Evolutionary conservation across 2,797 vertebrate species (phyloP), one percentile per base, ranked within the genome.

Genomic region (Pteropus rufus): DNA sequence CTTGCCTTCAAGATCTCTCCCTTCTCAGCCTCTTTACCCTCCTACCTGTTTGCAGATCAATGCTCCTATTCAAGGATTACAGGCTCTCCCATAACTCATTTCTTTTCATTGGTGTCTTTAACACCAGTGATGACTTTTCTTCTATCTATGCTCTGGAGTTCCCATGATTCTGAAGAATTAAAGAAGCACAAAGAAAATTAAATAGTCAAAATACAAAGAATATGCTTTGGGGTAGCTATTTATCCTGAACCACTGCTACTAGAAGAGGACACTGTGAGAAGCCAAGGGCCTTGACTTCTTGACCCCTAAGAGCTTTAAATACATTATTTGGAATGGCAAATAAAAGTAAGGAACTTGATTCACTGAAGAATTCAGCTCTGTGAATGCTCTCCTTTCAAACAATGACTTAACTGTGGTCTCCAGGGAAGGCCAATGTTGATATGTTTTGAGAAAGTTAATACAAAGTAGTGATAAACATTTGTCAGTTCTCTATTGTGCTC

Each of bases 381-480:
- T 79, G 72, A 85, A 67, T 69, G 39, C 49, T 92, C n/a, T 56
- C 84, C 29, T 94, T 94, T 95, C 82, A 94, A 93, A 19, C 69
- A 92, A 73, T 34, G 36, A 31, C 72, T 95, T 91, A 19, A 76
- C 64, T 89, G 65, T 58, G 87, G 65, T 91, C 81, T 95, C 73
- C 84, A 94, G 90, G 49, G 39, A 92, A 93, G n/a, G n/a, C 39
- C 84, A 90, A 62, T 79, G 67, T 94, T 92, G 93, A 93, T 56
- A 93, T 64, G 34, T 96, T 96, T 94, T 92, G 67, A 95, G 88
- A 92, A 97, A 94, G 65, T 73, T 93, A 88, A 34, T 93, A 84
- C 82, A 89, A 97, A 93, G 86, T 73, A 84, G 76, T 95, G 87
- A 94, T 82, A 93, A 96, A 56, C 77, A 96, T 91, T 96, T 94